Conservation (phyloP, 2,797 vertebrate genomes). For the Sebastes paucispinis region DNA sequence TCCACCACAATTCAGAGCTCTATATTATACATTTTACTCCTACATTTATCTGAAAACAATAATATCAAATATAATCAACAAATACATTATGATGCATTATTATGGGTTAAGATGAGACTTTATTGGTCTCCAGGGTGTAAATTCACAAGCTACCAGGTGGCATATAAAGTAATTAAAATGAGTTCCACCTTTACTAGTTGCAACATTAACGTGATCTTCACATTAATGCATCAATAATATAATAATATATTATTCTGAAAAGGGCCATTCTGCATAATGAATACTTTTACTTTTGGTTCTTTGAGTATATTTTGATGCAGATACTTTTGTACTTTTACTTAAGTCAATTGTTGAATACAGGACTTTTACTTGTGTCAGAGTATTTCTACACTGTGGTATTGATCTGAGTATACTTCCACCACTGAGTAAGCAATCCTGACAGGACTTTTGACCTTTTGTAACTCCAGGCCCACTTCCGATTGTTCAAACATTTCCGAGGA, state of each 20-base stretch:
- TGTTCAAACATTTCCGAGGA: too few species aligned
- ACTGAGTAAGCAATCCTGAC: too few species aligned
- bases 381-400: neutral
- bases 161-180: neutral
- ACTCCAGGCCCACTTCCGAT: too few species aligned
- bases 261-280: neutral
- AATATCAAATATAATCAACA: neutral
- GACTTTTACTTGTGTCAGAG: neutral
- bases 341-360: too few species aligned
- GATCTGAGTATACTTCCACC: neutral
- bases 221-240: neutral
- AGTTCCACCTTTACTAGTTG: neutral
- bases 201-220: neutral
- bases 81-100: neutral
- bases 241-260: too few species aligned
- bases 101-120: neutral
- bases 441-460: too few species aligned
- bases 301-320: neutral
- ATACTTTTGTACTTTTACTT: neutral
- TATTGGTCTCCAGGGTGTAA: neutral
- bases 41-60: neutral
- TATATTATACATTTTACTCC: neutral
- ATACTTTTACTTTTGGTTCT: neutral
- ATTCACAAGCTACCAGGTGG: neutral
- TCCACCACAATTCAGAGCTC: too few species aligned